Conservation (phyloP, 1,140 invertebrate species). For the Steinernema khuongi region DNA sequence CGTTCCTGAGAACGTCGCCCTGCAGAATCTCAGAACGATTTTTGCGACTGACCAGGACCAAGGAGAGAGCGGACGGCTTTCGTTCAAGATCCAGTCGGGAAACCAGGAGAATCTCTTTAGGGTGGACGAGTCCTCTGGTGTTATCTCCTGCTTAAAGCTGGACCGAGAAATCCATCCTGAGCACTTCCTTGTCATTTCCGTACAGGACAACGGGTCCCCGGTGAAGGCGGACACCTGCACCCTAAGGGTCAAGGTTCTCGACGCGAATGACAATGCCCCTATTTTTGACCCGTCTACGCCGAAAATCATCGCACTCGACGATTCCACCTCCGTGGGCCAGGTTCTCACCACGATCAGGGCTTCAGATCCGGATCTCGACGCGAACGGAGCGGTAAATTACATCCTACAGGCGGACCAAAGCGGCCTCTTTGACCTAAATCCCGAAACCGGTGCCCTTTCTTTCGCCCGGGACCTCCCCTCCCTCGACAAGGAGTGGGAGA, state of each 20-base stretch:
- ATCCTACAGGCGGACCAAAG: slow-evolving; percentile 27
- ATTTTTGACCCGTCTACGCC: slow-evolving; percentile 64
- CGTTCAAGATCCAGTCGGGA: slow-evolving; percentile 26
- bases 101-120: slow-evolving; percentile 64
- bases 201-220: slow-evolving; percentile 73
- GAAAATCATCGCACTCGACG: slow-evolving; percentile 11
- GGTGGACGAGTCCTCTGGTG: slow-evolving; percentile 70
- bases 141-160: slow-evolving; percentile 69
- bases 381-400: slow-evolving; percentile 76
- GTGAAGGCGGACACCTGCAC: slow-evolving; percentile 70
- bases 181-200: slow-evolving; percentile 73
- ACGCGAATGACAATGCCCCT: slow-evolving; percentile 84
- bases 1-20: slow-evolving; percentile 26
- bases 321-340: slow-evolving; percentile 62
- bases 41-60: slow-evolving; percentile 21
- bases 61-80: slow-evolving; percentile 9
- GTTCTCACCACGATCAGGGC: slow-evolving; percentile 78
- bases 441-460: slow-evolving; percentile 20
- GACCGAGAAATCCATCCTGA: slow-evolving; percentile 72
- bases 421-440: slow-evolving; percentile 19
- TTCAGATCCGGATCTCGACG: slow-evolving; percentile 77
- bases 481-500: slow-evolving; percentile 67
- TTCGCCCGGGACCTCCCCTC: slow-evolving; percentile 71
- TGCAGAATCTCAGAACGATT: slow-evolving; percentile 26
- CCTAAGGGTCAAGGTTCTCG: slow-evolving; percentile 73